Base-by-base conservation (phyloP, 92 coral and sea anemone species). In the Zoanthus solanderi region DNA sequence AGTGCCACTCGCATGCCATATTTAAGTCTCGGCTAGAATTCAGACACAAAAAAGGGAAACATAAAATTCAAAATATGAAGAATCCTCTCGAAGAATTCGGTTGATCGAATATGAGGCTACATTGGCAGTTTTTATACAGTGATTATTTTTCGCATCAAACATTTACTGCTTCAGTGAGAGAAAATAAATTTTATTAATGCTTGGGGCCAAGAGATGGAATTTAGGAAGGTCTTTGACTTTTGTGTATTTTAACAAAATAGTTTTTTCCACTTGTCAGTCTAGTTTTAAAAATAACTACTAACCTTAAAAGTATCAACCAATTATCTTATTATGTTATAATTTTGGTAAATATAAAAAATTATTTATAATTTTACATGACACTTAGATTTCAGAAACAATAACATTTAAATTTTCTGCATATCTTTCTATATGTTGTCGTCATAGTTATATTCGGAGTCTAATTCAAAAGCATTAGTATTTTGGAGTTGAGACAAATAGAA, bases 121-220 rank as follows among this genome's bases (percentile, higher is more conserved):
- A 45, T 79, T 67, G 18, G 9, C 58, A 9, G 54, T 30, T 30
- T 9, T 28, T 79, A 16, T 53, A 6, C 46, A 23, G 34, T 30
- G 65, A 66, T 8, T 65, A 44, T 63, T 16, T 17, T 63, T 23
- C 16, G 63, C 53, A 23, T 81, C 42, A 45, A 45, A 46, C 47
- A 81, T 81, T 23, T 81, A 65, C 75, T 67, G 85, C 75, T 81
- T 81, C 75, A 81, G 74, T 81, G 85, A 71, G 66, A 81, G 85
- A 57, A 81, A 81, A 81, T 72, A 61, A 80, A 37, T 37, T 2
- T 81, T 81, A 46, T 60, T 45, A 81, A 46, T 23, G 46, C 47
- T 66, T 66, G 42, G 4, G 42, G 42, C 42, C 42, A 67, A 45
- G 85, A 75, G 46, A 81, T 81, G 75, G 42, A 56, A 28, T 66